Evolutionary conservation across 1,140 invertebrate genomes (phyloP).

Genomic region (Pogonomyrmex barbatus): DNA sequence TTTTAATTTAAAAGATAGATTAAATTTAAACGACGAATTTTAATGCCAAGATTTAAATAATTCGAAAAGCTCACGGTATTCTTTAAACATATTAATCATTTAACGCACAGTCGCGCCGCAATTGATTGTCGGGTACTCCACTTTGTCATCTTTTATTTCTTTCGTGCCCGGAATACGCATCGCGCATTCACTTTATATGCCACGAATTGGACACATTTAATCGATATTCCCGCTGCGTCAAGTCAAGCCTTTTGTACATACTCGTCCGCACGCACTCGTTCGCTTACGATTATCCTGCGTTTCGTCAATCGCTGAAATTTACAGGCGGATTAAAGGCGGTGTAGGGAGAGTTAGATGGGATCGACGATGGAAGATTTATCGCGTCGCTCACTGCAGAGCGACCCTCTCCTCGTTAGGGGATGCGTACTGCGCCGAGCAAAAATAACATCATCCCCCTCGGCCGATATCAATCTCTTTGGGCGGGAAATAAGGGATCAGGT

Average conservation of each 20-base stretch:
- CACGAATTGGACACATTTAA: conserved; percentile 27
- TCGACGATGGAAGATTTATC: conserved; percentile 65
- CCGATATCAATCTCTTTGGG: conserved; percentile 65
- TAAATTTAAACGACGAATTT: conserved; percentile 1
- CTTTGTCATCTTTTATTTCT: conserved; percentile 13
- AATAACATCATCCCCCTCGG: conserved; percentile 54
- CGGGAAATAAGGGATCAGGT: conserved; percentile 67
- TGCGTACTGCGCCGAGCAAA: conserved; percentile 34
- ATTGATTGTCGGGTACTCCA: conserved; percentile 16
- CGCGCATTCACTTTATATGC: conserved; percentile 9
- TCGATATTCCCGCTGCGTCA: conserved; percentile 18
- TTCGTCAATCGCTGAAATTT: conserved; percentile 34
- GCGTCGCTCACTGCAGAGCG: conserved; percentile 19
- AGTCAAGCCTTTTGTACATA: conserved; percentile 35
- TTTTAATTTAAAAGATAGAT: background rate
- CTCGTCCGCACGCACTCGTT: conserved; percentile 12
- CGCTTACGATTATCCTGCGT: conserved; percentile 41
- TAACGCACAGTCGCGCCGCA: background rate
- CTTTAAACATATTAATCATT: conserved; percentile 20
- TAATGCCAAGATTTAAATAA: background rate
- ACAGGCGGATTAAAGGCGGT: conserved; percentile 34
- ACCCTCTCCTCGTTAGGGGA: conserved; percentile 50
- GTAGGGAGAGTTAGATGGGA: background rate
- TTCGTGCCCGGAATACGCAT: background rate
- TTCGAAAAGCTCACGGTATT: background rate